phyloP scores from a whole-genome alignment of 2,113 vertebrate genomes.

The Caloenas nicobarica region DNA sequence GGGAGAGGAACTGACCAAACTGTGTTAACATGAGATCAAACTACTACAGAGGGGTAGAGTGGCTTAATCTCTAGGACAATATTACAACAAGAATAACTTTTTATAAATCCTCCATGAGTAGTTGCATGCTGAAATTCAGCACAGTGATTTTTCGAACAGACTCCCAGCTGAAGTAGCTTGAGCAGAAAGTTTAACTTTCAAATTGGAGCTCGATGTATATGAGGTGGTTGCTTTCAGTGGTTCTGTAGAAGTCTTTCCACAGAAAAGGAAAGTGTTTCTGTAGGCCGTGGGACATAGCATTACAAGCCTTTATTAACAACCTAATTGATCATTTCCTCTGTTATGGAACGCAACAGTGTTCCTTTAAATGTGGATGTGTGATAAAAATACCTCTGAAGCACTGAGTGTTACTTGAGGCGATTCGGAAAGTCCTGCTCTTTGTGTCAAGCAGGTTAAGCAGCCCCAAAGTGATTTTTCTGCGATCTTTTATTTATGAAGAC shows the following conservation, averaged over 20 bases:
- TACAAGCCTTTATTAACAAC: neutral
- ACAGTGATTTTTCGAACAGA: neutral
- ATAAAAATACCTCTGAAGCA: neutral
- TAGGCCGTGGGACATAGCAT: neutral
- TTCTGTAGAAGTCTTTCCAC: neutral
- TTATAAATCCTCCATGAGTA: neutral
- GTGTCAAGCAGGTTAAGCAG: too few species aligned
- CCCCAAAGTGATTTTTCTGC: neutral
- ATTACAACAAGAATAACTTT: neutral
- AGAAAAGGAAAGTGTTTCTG: neutral
- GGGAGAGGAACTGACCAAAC: neutral
- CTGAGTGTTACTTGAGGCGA: neutral
- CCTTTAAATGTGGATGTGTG: neutral
- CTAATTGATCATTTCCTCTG: neutral
- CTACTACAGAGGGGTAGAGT: neutral
- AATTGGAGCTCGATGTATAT: neutral
- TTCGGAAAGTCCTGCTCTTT: neutral
- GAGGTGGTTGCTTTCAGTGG: neutral
- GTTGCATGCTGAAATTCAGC: neutral
- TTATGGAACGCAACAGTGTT: neutral
- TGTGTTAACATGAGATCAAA: too few species aligned
- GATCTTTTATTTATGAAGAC: neutral
- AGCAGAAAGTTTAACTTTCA: conserved; percentile 10
- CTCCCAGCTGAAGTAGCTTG: neutral
- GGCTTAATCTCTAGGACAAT: neutral